Percentiles rank a stretch among this genome's conserved stretches.
Conservation (phyloP, 2,888 invertebrate genomes). For the Mythimna ferrago region DNA sequence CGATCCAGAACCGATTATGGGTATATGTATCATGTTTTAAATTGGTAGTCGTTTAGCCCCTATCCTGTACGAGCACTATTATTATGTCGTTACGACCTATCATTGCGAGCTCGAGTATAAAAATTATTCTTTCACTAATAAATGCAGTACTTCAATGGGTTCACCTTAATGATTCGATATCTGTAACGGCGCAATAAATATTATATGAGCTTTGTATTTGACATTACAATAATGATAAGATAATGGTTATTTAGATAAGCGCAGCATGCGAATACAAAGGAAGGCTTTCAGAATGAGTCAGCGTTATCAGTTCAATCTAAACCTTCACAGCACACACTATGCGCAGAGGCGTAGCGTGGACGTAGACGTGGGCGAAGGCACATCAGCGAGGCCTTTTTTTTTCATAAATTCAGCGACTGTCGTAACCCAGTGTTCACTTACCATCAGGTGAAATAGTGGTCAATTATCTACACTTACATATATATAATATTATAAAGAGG, state of each 20-base stretch:
- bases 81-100: constrained; percentile 33
- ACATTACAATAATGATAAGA: constrained; percentile 56
- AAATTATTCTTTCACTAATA: constrained; percentile 9
- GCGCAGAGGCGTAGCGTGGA: not conserved
- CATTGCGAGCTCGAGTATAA: constrained; percentile 7
- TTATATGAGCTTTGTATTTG: constrained; percentile 50
- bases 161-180: constrained; percentile 28
- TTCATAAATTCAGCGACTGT: too few relatives aligned
- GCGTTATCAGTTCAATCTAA: constrained; percentile 46
- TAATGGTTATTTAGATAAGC: constrained; percentile 48
- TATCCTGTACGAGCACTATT: constrained; percentile 20
- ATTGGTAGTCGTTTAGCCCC: constrained; percentile 51
- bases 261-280: constrained; percentile 40
- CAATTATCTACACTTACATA: too few relatives aligned
- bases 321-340: constrained; percentile 12
- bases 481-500: too few relatives aligned
- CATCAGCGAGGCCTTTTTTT: too few relatives aligned
- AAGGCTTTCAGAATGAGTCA: constrained; percentile 56
- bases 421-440: too few relatives aligned
- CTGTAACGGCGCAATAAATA: constrained; percentile 44
- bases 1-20: constrained; percentile 73
- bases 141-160: constrained; percentile 23
- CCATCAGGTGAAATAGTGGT: too few relatives aligned
- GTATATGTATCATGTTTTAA: constrained; percentile 72
- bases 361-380: too few relatives aligned